phyloP scores from a whole-genome alignment of 2,888 invertebrate genomes.

The Gandaritis pyraliata region DNA sequence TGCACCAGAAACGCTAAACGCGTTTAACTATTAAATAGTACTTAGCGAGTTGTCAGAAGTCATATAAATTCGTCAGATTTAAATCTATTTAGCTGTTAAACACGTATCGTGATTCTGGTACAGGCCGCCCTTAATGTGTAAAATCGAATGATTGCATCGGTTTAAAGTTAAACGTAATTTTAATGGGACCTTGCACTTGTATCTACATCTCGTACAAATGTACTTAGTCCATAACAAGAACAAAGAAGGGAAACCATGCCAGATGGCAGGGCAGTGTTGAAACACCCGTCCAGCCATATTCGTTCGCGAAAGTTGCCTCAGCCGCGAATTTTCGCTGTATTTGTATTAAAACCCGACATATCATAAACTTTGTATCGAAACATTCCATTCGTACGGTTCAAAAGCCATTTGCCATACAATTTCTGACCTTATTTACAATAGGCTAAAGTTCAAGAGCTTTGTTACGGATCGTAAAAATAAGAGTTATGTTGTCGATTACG shows the following conservation, averaged over 20 bases:
- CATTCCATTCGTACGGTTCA: conserved; percentile 22
- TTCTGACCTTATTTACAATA: conserved; percentile 16
- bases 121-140: too few relatives aligned
- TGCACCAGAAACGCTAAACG: too few relatives aligned
- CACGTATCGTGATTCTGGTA: too few relatives aligned
- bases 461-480: conserved; percentile 29
- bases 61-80: too few relatives aligned
- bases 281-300: conserved; percentile 69
- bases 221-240: conserved; percentile 26
- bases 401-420: conserved; percentile 11
- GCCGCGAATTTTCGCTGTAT: conserved; percentile 66
- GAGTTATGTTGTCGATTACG: conserved; percentile 43
- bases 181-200: conserved; percentile 25
- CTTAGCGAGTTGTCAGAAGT: too few relatives aligned
- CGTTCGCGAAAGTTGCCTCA: conserved; percentile 71
- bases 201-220: conserved; percentile 15
- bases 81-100: too few relatives aligned
- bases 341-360: conserved; percentile 57
- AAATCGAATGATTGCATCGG: neutral
- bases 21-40: too few relatives aligned
- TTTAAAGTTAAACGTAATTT: neutral
- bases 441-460: conserved; percentile 12
- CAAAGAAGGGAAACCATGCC: conserved; percentile 41
- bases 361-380: conserved; percentile 55
- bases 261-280: conserved; percentile 53